Evolutionary conservation across 2,113 vertebrate genomes (phyloP).

Genomic region (Poeciliopsis turrubarensis): DNA sequence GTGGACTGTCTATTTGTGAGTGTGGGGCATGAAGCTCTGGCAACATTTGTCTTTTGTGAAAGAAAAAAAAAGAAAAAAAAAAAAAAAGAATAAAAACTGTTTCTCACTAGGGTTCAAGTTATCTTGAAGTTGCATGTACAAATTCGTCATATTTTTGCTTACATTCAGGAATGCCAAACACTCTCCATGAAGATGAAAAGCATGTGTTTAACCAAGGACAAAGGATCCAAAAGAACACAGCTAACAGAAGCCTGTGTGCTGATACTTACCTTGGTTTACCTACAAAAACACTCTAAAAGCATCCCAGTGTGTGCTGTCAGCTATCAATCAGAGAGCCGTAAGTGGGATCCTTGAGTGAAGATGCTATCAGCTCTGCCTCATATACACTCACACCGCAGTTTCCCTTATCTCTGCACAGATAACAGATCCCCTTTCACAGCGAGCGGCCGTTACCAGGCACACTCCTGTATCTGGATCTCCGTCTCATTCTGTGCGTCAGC

Average conservation of each 20-base stretch:
- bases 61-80: slow-evolving; percentile 9
- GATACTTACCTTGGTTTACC: slow-evolving; percentile 54
- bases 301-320: slow-evolving; percentile 65
- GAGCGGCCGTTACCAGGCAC: slow-evolving; percentile 59
- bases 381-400: slow-evolving; percentile 81
- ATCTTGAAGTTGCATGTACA: background rate
- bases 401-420: slow-evolving; percentile 78
- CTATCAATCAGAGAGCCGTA: slow-evolving; percentile 78
- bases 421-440: slow-evolving; percentile 69
- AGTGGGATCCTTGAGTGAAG: slow-evolving; percentile 81
- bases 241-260: slow-evolving; percentile 67
- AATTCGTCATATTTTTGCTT: background rate
- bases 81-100: background rate
- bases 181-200: slow-evolving; percentile 22
- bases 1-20: slow-evolving; percentile 69
- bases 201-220: slow-evolving; percentile 51
- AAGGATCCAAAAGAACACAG: slow-evolving; percentile 42
- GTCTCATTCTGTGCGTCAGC: slow-evolving; percentile 40
- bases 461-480: slow-evolving; percentile 48
- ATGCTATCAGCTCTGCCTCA: slow-evolving; percentile 78
- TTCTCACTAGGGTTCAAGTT: slow-evolving; percentile 1
- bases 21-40: slow-evolving; percentile 61
- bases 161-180: background rate
- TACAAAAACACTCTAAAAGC: slow-evolving; percentile 54
- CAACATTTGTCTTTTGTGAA: slow-evolving; percentile 57